A percentile compares a stretch with the other conserved stretches of the same genome.
Conservation (phyloP, 2,113 vertebrate genomes). For the Apeltes quadracus region DNA sequence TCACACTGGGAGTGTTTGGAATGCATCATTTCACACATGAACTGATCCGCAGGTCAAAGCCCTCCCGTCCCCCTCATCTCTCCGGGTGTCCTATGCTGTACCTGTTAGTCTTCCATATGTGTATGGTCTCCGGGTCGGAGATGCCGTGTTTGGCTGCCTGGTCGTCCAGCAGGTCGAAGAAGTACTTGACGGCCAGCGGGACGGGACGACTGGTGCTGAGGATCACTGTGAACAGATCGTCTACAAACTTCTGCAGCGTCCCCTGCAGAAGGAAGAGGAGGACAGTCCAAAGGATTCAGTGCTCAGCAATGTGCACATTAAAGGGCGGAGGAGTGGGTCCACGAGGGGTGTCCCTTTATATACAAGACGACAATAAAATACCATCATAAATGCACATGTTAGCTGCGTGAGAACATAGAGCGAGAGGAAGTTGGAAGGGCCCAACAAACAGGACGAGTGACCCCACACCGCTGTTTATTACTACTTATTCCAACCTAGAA, state of each 20-base stretch:
- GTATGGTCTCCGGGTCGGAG: conserved; percentile 92
- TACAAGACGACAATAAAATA: not conserved
- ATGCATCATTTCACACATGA: not conserved
- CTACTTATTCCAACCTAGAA: no score
- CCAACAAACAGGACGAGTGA: not conserved
- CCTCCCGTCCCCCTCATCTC: not conserved
- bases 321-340: no score
- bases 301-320: not conserved
- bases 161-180: conserved; percentile 96
- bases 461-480: no score
- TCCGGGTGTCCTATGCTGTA: conserved; percentile 42
- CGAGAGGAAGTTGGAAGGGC: not conserved
- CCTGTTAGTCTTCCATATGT: conserved; percentile 99
- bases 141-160: conserved; percentile 91
- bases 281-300: not conserved
- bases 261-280: conserved; percentile 79
- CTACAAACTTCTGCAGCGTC: conserved; percentile 97
- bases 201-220: conserved; percentile 94
- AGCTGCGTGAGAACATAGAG: not conserved
- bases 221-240: conserved; percentile 96
- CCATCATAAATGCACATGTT: not conserved
- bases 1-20: not conserved
- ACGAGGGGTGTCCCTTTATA: not conserved
- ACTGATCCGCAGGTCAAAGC: not conserved
- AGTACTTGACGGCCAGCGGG: conserved; percentile 95